Base-by-base conservation (phyloP, 2,113 vertebrate genomes). In the Pomatostomus ruficeps region DNA sequence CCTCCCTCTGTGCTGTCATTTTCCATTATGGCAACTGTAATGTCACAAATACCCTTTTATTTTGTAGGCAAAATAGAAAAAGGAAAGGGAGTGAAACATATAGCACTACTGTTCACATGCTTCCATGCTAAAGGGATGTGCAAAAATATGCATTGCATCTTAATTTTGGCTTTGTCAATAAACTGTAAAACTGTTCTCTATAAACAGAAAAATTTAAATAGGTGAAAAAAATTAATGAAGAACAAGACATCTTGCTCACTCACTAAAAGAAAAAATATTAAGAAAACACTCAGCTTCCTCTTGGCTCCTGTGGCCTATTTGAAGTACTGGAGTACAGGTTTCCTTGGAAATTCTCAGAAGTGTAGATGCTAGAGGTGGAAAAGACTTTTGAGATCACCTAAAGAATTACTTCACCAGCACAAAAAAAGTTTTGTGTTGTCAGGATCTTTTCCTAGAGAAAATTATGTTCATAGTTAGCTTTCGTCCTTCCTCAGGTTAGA, bases 1-100 rank as follows among this genome's bases (percentile, higher is more conserved):
- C 78, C 54, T 1, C 1, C 54, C 42, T 82, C 78, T 73, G 22
- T 85, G 66, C 87, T 94, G 91, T 89, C 77, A 66, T 89, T 88
- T 91, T 94, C 81, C 63, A 55, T 93, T 91, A 91, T 70, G 89
- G 63, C 49, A 73, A 36, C 80, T 92, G 28, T 52, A 86, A 84
- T 92, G 70, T 72, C 91, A 92, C 77, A 85, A 91, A 61, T 11
- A 26, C 25, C 23, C 28, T 80, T 89, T 61, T 14, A 21, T 68
- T 94, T 95, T 81, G 42, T 18, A 82, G 42, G 35, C 35, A 70
- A 78, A 92, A 58, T 26, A 79, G 38, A 29, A 85, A 72, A 73
- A 89, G 12, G 13, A 89, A 91, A 75, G 6, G 23, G n/a, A 82
- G 5, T 43, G 62, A 89, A 91, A 91, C 17, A 45, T 59, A 52